Evolutionary conservation across 2,113 vertebrate genomes (phyloP), one percentile per base, ranked within the genome.

Genomic region (Neopipo cinnamomea): DNA sequence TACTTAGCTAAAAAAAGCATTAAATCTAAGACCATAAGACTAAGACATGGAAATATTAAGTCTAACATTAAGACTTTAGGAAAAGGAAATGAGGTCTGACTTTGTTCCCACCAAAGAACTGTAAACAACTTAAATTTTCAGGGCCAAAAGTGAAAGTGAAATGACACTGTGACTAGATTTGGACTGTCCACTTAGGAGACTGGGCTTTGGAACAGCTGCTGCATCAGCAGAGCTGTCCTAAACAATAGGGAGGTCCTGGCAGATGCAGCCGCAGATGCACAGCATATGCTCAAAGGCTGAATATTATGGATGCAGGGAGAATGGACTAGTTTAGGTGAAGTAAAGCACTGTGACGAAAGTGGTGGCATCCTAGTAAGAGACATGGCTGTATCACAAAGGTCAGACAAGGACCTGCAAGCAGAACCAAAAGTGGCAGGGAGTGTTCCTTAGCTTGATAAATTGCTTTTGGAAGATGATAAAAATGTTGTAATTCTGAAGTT

Each of bases 331-430:
- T 79, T 39, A 49, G 25, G 17, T 59, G 25, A 83, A 46, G 30
- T 33, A 84, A 80, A 73, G 8, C 41, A 39, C 13, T 13, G n/a
- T 61, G 41, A 44, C 0, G 0, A 49, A 83, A 1, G 4, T 8
- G 6, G 11, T 33, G 53, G 30, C 12, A 53, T 49, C 15, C 31
- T 27, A 30, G 18, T 17, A 55, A 56, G 21, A 50, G 7, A 52
- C 3, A 23, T 0, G 2, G 7, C 8, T 85, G 21, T 44, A 2
- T 27, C 39, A 37, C 41, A 76, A 46, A 72, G 46, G 13, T 53
- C 72, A 84, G 42, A 22, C 9, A 46, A 73, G 9, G 35, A 70
- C 19, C 30, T 91, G 16, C 12, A 47, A 49, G 25, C 21, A 70
- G 24, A 92, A 61, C 12, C 33, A 59, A 27, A 88, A 67, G 14